Conservation (phyloP, 2,113 vertebrate species). For the Noctilio leporinus region DNA sequence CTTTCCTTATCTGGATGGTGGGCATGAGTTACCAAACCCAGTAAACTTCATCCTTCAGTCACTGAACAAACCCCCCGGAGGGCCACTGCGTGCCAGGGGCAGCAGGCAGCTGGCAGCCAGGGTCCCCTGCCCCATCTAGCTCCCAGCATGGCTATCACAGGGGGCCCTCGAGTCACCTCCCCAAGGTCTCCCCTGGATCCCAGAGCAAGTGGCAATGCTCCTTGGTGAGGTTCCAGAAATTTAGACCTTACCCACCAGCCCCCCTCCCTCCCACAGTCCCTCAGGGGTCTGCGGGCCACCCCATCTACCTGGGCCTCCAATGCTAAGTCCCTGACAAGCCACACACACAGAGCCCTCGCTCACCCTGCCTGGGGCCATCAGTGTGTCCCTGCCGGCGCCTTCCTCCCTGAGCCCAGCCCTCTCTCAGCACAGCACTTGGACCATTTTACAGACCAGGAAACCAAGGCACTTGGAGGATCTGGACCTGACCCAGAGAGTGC, state of each 20-base stretch:
- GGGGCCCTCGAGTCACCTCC: neutral
- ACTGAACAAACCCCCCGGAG: neutral
- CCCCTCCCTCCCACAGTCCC: fast-evolving
- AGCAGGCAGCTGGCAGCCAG: neutral
- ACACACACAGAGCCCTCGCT: too few species aligned
- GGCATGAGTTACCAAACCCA: neutral
- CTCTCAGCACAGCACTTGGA: neutral
- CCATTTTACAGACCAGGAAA: neutral
- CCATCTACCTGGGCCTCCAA: neutral
- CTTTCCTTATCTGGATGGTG: neutral
- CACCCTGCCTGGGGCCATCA: too few species aligned
- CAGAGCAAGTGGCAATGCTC: neutral
- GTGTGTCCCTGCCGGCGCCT: neutral
- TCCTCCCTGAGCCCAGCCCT: neutral
- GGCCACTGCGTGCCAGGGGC: neutral
- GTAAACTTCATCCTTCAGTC: neutral
- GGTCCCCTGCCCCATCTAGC: neutral
- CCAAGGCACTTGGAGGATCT: neutral
- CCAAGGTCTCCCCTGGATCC: neutral
- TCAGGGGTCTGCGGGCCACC: neutral
- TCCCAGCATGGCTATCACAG: neutral
- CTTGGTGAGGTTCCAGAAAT: neutral
- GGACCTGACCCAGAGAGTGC: neutral
- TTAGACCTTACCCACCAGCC: neutral
- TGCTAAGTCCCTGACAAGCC: neutral